Conservation (phyloP, 1,140 invertebrate species). For the Drosophila tani region DNA sequence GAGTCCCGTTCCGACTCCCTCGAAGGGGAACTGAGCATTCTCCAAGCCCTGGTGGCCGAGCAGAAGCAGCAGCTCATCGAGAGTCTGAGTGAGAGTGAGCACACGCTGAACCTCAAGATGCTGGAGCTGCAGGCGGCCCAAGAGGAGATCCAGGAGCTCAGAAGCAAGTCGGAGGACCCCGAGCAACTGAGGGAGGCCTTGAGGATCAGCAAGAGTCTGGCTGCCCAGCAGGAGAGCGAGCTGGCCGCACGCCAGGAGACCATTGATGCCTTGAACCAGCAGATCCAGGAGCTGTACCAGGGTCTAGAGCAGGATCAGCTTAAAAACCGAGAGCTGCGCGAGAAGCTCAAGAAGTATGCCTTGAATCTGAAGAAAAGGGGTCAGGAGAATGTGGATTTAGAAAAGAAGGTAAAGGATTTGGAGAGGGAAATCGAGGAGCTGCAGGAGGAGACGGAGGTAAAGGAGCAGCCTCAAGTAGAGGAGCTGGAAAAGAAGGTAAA, state of each 20-base stretch:
- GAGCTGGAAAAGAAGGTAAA: conserved; percentile 46
- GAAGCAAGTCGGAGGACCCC: conserved; percentile 41
- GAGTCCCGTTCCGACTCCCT: conserved; percentile 63
- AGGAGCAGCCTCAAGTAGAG: conserved; percentile 76
- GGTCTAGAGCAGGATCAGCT: conserved; percentile 54
- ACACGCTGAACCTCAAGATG: conserved; percentile 85
- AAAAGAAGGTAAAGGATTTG: conserved; percentile 5
- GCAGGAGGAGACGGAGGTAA: too few relatives aligned
- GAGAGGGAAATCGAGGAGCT: too few relatives aligned
- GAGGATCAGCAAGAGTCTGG: conserved; percentile 61
- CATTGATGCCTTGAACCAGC: conserved; percentile 75
- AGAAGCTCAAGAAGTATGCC: conserved; percentile 92
- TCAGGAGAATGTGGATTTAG: conserved; percentile 87
- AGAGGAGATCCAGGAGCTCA: conserved; percentile 85
- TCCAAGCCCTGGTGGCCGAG: conserved; percentile 71
- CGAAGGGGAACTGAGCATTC: conserved; percentile 71
- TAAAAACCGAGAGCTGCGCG: conserved; percentile 85
- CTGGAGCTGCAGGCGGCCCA: conserved; percentile 85
- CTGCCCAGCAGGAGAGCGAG: conserved; percentile 66
- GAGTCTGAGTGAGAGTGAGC: conserved; percentile 71
- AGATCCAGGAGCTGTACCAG: conserved; percentile 67
- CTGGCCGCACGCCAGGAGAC: conserved; percentile 69
- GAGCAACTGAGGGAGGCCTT: conserved; percentile 38
- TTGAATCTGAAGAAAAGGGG: conserved; percentile 91
- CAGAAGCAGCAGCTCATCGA: conserved; percentile 84